Evolutionary conservation across 2,888 invertebrate genomes (phyloP).

Genomic region (Dione vanillae): DNA sequence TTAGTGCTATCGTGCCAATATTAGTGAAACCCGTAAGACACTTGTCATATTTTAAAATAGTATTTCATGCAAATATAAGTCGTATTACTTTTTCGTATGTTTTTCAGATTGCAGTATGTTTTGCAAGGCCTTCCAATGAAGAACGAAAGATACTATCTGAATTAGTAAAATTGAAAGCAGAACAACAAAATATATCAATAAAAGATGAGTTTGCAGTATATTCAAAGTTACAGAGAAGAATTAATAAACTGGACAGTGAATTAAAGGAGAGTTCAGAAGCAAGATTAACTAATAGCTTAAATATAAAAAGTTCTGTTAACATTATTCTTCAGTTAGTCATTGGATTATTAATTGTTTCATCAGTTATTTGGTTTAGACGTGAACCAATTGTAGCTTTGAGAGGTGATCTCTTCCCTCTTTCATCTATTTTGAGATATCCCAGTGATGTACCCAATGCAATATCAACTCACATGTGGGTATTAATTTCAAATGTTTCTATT

Average conservation of each 20-base stretch:
- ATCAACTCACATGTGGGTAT: conserved; percentile 76
- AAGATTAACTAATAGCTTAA: conserved; percentile 68
- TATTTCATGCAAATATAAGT: not conserved
- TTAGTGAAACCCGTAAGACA: conserved; percentile 77
- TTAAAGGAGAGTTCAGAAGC: conserved; percentile 71
- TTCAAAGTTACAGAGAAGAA: conserved; percentile 84
- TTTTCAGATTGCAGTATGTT: conserved; percentile 80
- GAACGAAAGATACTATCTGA: conserved; percentile 72
- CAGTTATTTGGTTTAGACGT: conserved; percentile 73
- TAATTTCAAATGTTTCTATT: conserved; percentile 75
- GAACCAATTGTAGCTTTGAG: conserved; percentile 74
- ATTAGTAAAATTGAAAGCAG: conserved; percentile 69
- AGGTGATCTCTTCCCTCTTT: conserved; percentile 72
- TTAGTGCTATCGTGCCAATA: conserved; percentile 74
- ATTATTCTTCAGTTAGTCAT: conserved; percentile 66
- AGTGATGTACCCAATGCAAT: conserved; percentile 74
- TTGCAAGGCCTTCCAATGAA: conserved; percentile 70
- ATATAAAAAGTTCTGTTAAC: conserved; percentile 70
- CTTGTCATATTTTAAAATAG: not conserved
- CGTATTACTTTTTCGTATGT: conserved; percentile 1
- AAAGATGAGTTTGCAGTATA: conserved; percentile 85
- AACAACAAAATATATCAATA: conserved; percentile 80
- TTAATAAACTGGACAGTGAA: conserved; percentile 79
- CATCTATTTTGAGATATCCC: conserved; percentile 71
- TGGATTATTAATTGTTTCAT: conserved; percentile 63